Evolutionary conservation across 35 echinoderm and acorn worm genomes (phyloP), one percentile per base, ranked within the genome.

Genomic region (Ophioderma brevispina): DNA sequence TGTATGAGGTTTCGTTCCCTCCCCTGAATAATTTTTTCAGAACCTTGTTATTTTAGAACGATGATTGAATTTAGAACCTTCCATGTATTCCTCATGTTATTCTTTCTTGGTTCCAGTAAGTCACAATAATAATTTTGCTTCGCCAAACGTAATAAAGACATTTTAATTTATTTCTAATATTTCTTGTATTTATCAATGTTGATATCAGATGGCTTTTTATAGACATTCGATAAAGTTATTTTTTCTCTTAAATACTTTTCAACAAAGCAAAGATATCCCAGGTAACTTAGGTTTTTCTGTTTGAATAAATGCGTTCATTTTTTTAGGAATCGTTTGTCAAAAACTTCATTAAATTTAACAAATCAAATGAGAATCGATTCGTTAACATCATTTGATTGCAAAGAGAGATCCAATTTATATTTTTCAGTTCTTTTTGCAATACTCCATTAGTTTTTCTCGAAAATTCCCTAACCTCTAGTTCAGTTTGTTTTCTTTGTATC

Each of bases 101-200:
- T 70, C 8, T 30, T 25, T 70, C 28, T 30, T 15, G 10, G 59
- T 15, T 70, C 59, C 10, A 70, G 59, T 15, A 70, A 15, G 10
- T 70, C 59, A 70, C 59, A 70, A 70, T 70, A 70, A 70, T 70
- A 70, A 25, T 70, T 70, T 70, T 70, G 59, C 23, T 70, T 70
- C 10, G 59, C 59, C 59, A 70, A 70, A 8, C 59, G 59, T 25
- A 70, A 70, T 15, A 70, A 25, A 70, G 59, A n/a, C n/a, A 70
- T 4, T 70, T 70, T 25, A 70, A 30, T 25, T 70, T 70, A 70
- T 70, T 70, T 70, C 59, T 70, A 70, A n/a, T 70, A 70, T 25
- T 70, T 70, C n/a, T 70, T 70, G n/a, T 70, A 70, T 70, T 70
- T 70, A 3, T 25, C 28, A 70, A 70, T 30, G n/a, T 70, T 70